These are phyloP conservation scores for Gambusia affinis DNA, from an alignment of 2,113 vertebrate species.

Conservation along the genomic window DNA sequence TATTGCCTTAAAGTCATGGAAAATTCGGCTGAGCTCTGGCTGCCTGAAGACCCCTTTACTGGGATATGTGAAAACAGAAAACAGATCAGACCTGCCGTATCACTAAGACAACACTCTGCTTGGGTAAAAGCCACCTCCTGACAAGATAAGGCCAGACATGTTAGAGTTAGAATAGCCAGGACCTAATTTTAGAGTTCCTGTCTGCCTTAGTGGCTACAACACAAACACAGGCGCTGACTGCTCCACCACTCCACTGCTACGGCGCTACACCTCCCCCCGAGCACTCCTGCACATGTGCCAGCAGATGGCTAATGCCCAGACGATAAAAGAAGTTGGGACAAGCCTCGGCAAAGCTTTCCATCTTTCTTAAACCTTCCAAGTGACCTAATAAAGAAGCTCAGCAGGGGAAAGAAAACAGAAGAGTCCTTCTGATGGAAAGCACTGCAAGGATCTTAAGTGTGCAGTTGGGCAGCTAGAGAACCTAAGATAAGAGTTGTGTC, in stretches of 20 bases:
- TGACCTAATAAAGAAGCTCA: constrained; percentile 50
- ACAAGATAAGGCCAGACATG: constrained; percentile 64
- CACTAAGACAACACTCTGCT: constrained; percentile 36
- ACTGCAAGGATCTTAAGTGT: constrained; percentile 28
- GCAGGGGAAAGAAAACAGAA: not conserved
- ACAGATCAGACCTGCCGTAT: constrained; percentile 36
- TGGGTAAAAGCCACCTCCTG: constrained; percentile 43
- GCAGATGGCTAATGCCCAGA: constrained; percentile 71
- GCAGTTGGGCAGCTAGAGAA: constrained; percentile 14
- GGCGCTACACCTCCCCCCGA: constrained; percentile 38
- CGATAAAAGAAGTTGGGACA: constrained; percentile 55
- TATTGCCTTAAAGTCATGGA: constrained; percentile 40
- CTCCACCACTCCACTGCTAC: constrained; percentile 16
- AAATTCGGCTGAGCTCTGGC: constrained; percentile 31
- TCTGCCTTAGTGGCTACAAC: constrained; percentile 54
- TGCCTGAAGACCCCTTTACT: constrained; percentile 20
- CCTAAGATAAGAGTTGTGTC: constrained; percentile 4
- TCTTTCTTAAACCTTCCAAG: constrained; percentile 58
- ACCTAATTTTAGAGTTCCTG: constrained; percentile 70
- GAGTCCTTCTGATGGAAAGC: constrained; percentile 25
- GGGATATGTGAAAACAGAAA: constrained; percentile 6
- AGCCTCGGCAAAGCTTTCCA: constrained; percentile 55
- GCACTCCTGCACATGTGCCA: constrained; percentile 63
- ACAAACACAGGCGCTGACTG: constrained; percentile 42
- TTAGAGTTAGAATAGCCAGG: constrained; percentile 43